Evolutionary conservation across 2,113 vertebrate species (phyloP).

Genomic region (Nyctibius bracteatus): DNA sequence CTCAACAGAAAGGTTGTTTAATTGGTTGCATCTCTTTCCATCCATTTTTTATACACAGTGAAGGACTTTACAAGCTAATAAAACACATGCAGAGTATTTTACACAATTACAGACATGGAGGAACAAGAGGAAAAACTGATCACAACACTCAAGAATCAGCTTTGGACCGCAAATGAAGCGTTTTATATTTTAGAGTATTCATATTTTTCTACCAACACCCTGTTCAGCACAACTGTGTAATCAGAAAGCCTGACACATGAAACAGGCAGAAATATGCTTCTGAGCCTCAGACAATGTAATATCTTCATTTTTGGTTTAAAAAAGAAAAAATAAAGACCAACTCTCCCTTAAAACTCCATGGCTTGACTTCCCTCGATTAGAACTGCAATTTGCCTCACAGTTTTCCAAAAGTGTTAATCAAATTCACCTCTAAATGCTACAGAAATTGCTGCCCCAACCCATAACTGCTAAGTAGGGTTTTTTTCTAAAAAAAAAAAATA

Average conservation of each 20-base stretch:
- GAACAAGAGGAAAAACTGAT: not conserved
- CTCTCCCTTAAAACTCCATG: not conserved
- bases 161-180: not conserved
- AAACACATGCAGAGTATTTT: not conserved
- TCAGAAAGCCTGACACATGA: not conserved
- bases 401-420: conserved; percentile 35
- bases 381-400: not conserved
- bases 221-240: not conserved
- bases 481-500: not conserved
- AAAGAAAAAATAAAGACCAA: not conserved
- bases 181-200: not conserved
- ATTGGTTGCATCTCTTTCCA: not conserved
- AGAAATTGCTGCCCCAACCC: conserved; percentile 35
- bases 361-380: not conserved
- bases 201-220: not conserved
- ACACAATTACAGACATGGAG: not conserved
- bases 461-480: conserved; percentile 24
- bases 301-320: not conserved
- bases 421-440: conserved; percentile 34
- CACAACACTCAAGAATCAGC: not conserved
- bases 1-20: too few species aligned
- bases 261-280: not conserved
- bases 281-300: not conserved
- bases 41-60: not conserved
- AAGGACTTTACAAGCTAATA: not conserved